phyloP scores from a whole-genome alignment of 2,888 invertebrate genomes.

The Orthonevra nobilis region DNA sequence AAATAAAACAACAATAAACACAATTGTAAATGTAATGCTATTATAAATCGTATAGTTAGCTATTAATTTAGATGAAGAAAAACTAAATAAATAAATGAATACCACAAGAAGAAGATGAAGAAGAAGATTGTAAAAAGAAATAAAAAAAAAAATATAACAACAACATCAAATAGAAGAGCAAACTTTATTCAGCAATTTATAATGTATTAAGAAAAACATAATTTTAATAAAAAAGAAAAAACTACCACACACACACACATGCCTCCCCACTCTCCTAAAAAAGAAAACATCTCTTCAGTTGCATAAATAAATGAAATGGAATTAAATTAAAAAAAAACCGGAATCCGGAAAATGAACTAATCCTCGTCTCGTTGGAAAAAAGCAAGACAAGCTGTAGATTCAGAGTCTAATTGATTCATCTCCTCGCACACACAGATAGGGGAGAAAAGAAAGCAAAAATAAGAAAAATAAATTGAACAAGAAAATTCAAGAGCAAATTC shows the following conservation, averaged over 20 bases:
- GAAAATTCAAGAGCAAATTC: conserved; percentile 36
- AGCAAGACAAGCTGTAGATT: not conserved
- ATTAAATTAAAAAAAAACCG: conserved; percentile 21
- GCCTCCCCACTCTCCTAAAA: too few species aligned
- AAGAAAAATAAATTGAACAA: conserved; percentile 18
- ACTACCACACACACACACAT: conserved; percentile 12
- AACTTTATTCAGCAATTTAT: not conserved
- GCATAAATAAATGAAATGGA: conserved; percentile 26
- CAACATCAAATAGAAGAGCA: conserved; percentile 15
- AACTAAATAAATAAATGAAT: conserved; percentile 39
- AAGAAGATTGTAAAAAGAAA: conserved; percentile 21
- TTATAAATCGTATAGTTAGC: conserved; percentile 50
- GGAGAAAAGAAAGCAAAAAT: not conserved
- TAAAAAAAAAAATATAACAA: conserved; percentile 11
- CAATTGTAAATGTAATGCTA: conserved; percentile 51
- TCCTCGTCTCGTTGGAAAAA: not conserved
- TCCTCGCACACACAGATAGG: not conserved
- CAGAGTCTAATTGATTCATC: too few species aligned
- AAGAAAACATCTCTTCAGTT: conserved; percentile 48
- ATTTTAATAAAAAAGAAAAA: conserved; percentile 21
- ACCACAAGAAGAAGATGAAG: too few species aligned
- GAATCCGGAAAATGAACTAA: conserved; percentile 27
- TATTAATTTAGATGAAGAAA: conserved; percentile 47
- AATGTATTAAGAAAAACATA: too few species aligned
- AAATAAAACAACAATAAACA: conserved; percentile 19